Conservation (phyloP, 2,888 invertebrate species). For the Drosophila suboccidentalis region DNA sequence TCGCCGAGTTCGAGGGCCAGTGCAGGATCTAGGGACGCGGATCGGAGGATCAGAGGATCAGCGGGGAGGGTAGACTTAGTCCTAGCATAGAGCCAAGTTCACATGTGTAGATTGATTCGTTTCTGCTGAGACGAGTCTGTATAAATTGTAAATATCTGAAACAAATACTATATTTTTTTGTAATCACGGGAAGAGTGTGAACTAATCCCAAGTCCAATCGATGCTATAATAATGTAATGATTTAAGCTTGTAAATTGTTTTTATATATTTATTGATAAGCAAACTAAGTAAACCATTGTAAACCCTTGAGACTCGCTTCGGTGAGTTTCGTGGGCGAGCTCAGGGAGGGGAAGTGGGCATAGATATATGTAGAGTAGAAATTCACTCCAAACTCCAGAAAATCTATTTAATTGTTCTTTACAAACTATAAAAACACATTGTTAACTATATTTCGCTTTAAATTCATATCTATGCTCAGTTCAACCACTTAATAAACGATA, state of each 20-base stretch:
- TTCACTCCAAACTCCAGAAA: background rate
- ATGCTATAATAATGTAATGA: constrained; percentile 36
- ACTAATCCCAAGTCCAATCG: constrained; percentile 28
- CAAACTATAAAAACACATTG: constrained; percentile 1
- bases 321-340: constrained; percentile 51
- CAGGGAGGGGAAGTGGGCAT: constrained; percentile 21
- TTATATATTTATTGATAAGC: constrained; percentile 30
- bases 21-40: constrained; percentile 49
- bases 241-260: constrained; percentile 23
- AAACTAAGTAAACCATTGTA: background rate
- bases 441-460: background rate
- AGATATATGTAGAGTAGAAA: constrained; percentile 5
- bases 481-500: background rate
- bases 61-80: constrained; percentile 41
- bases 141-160: constrained; percentile 30
- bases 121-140: background rate
- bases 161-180: background rate
- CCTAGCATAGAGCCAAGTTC: constrained; percentile 21
- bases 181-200: background rate
- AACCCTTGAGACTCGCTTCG: background rate
- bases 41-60: background rate
- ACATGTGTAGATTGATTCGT: constrained; percentile 16
- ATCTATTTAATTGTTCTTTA: constrained; percentile 13
- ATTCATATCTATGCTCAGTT: constrained; percentile 23
- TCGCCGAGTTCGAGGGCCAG: constrained; percentile 77